Evolutionary conservation across 2,113 vertebrate species (phyloP).

Genomic region (Grallaria varia): DNA sequence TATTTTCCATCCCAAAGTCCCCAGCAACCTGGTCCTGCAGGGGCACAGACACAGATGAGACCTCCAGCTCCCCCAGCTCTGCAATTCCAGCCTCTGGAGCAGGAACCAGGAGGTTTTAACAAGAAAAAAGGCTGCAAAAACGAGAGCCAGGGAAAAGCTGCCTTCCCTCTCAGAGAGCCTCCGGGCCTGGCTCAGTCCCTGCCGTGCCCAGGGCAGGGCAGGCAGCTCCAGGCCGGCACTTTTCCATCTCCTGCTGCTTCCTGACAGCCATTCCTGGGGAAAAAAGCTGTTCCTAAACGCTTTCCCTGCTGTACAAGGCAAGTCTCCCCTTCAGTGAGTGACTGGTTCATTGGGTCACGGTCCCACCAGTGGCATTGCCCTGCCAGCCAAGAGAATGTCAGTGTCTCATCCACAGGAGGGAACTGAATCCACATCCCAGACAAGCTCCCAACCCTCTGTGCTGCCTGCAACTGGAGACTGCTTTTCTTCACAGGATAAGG

Average conservation of each 20-base stretch:
- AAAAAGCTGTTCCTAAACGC: neutral
- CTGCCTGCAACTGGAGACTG: neutral
- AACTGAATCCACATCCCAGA: neutral
- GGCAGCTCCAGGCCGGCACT: neutral
- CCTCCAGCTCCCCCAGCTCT: neutral
- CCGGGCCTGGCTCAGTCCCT: neutral
- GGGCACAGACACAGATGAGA: neutral
- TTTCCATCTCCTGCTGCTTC: neutral
- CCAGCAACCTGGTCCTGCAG: neutral
- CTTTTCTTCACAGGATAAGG: rapidly evolving
- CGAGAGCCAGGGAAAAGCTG: neutral
- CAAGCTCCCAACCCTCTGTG: neutral
- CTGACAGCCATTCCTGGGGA: neutral
- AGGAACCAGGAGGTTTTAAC: neutral
- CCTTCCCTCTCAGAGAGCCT: neutral
- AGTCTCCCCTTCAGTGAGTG: neutral
- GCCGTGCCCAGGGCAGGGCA: neutral
- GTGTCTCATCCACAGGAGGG: neutral
- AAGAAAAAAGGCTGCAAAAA: neutral
- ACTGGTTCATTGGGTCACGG: rapidly evolving
- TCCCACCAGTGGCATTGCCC: neutral
- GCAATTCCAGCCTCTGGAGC: neutral
- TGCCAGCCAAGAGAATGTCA: neutral
- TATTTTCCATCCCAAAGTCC: neutral
- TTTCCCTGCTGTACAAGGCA: neutral